These are phyloP conservation scores for Periparus ater DNA, from an alignment of 2,797 vertebrate genomes.

Conservation along the genomic window DNA sequence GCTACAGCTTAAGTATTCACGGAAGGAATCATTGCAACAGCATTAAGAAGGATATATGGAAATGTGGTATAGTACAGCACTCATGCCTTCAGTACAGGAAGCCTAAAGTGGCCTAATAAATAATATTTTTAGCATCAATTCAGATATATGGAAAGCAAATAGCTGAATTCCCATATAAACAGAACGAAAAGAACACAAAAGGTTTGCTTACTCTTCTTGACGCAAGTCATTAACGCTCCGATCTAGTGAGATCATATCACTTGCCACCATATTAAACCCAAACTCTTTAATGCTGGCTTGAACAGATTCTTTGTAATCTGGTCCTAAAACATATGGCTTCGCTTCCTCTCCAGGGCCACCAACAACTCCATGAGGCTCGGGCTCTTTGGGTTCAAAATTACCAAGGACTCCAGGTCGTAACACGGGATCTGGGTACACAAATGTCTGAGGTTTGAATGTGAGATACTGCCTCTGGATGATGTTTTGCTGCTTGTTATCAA, in stretches of 20 bases:
- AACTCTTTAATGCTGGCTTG: conserved; percentile 97
- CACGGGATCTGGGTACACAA: conserved; percentile 83
- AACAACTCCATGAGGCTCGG: conserved; percentile 87
- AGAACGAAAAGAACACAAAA: conserved; percentile 34
- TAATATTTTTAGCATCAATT: neutral
- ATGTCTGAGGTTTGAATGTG: conserved; percentile 91
- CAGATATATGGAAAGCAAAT: neutral
- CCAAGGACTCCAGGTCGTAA: conserved; percentile 85
- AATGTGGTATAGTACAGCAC: neutral
- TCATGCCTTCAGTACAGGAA: neutral
- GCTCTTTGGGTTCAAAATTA: conserved; percentile 92
- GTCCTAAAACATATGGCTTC: conserved; percentile 88
- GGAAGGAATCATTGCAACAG: neutral
- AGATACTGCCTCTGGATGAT: conserved; percentile 91
- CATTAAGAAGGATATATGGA: neutral
- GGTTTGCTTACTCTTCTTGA: conserved; percentile 92
- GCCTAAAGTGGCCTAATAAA: neutral
- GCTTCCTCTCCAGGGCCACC: conserved; percentile 91
- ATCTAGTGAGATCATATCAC: conserved; percentile 98
- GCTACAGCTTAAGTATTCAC: neutral
- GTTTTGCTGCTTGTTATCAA: conserved; percentile 79
- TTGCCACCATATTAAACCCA: conserved; percentile 99
- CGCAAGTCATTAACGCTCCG: conserved; percentile 90
- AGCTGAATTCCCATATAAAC: neutral
- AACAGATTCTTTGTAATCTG: conserved; percentile 91